Base-by-base conservation (phyloP, 1,140 invertebrate genomes). In the Eueides isabella region DNA sequence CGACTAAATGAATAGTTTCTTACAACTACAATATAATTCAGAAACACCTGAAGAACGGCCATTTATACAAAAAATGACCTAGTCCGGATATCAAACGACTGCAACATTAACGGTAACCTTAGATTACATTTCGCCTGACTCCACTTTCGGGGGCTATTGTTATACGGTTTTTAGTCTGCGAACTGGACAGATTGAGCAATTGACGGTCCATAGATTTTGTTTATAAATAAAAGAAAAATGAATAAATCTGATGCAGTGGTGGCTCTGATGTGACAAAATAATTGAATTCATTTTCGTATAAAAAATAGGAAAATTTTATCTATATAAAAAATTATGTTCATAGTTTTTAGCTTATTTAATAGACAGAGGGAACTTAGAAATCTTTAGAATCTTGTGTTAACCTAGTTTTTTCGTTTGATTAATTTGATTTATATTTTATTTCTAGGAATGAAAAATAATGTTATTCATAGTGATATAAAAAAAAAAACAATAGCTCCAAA, bases 21-120 rank as follows among this genome's bases (percentile, higher is more conserved):
- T 71, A 61, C 70, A 75, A 71, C 16, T 67, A 48, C 31, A 67
- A 75, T 67, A 69, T 35, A 71, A 78, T 72, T 74, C 74, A 72
- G 64, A 69, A 48, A 28, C 55, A 55, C 69, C 63, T 29, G 65
- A 72, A 44, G 61, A 35, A 68, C 38, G 63, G 55, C 65, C 44
- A 44, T 74, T 66, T 61, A 62, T 70, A 89, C 83, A 92, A 92
- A 92, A 92, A 92, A 67, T 89, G 89, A 91, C 89, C 89, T 90
- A 82, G 81, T 89, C 89, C 79, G 82, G 79, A 85, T 91, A 89
- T 83, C 87, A 90, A 87, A 75, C 72, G 83, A 91, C 86, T 92
- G 90, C 90, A 91, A 92, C 88, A 71, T 68, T 91, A 92, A 90
- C 91, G 89, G 91, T 91, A 85, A 79, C 78, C 69, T 82, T 72